Percentiles rank a stretch among this genome's conserved stretches.
Conservation (phyloP, 2,113 vertebrate species). For the Podilymbus podiceps region DNA sequence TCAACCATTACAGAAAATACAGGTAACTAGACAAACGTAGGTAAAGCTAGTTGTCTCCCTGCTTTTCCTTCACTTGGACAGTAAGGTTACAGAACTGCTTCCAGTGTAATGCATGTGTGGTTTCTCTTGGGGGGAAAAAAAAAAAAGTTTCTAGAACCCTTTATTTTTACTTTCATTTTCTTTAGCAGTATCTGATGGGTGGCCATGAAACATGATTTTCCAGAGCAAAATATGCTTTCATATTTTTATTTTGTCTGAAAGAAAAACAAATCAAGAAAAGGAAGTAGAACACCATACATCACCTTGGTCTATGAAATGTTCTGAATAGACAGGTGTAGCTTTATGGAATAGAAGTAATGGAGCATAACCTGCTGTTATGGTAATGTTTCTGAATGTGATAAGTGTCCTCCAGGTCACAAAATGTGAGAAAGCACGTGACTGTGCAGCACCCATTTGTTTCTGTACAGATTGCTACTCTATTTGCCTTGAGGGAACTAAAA, state of each 20-base stretch:
- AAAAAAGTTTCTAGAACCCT: background rate
- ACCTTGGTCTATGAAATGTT: background rate
- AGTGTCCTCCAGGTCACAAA: background rate
- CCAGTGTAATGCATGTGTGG: background rate
- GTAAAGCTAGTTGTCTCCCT: background rate
- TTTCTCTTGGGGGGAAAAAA: background rate
- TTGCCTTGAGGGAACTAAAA: background rate
- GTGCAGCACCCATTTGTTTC: background rate
- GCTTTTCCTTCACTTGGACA: background rate
- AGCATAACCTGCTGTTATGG: background rate
- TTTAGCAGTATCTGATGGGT: background rate
- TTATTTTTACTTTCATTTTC: background rate
- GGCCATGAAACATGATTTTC: background rate
- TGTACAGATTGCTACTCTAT: background rate
- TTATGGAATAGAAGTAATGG: background rate
- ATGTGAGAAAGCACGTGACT: background rate
- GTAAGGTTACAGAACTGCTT: background rate
- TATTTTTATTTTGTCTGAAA: background rate
- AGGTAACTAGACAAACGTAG: background rate
- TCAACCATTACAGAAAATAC: background rate
- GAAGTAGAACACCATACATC: accelerated
- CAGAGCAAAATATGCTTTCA: background rate
- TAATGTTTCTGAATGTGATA: background rate
- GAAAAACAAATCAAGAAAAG: background rate
- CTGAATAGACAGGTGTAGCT: background rate